These are phyloP conservation scores for Piezodorus guildinii DNA, from an alignment of 1,140 invertebrate genomes.

Conservation along the genomic window DNA sequence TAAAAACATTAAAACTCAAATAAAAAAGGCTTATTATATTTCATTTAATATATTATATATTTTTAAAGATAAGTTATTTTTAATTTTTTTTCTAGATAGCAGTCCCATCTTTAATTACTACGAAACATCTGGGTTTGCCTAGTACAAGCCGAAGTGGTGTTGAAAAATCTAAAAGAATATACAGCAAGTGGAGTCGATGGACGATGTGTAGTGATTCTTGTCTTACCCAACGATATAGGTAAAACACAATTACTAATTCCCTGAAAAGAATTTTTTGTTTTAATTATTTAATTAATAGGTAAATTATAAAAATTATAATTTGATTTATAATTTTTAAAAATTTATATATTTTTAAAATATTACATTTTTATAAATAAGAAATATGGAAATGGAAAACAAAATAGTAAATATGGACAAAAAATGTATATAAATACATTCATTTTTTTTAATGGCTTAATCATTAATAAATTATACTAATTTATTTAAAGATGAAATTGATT, in stretches of 20 bases:
- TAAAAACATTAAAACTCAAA: too few relatives aligned
- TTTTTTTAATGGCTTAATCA: too few relatives aligned
- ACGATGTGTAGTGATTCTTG: constrained; percentile 46
- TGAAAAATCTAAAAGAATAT: constrained; percentile 29
- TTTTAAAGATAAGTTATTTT: neutral
- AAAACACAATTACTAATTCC: constrained; percentile 3
- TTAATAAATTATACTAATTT: too few relatives aligned
- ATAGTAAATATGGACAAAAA: too few relatives aligned
- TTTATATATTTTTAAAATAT: constrained; percentile 18
- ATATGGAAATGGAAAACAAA: too few relatives aligned
- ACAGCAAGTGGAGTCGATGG: constrained; percentile 50
- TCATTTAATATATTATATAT: neutral
- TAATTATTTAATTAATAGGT: neutral
- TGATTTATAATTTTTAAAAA: neutral
- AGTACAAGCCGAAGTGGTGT: neutral
- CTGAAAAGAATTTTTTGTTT: too few relatives aligned
- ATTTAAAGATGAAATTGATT: too few relatives aligned
- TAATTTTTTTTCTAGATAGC: constrained; percentile 1
- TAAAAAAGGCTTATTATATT: neutral
- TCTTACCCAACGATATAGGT: constrained; percentile 45
- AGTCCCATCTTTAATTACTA: neutral
- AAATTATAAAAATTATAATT: neutral
- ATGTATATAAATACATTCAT: too few relatives aligned
- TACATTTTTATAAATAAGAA: neutral
- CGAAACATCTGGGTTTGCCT: constrained; percentile 10